These are phyloP conservation scores for Nyleta sp. DNA, from an alignment of 2,888 invertebrate genomes.

Conservation along the genomic window DNA sequence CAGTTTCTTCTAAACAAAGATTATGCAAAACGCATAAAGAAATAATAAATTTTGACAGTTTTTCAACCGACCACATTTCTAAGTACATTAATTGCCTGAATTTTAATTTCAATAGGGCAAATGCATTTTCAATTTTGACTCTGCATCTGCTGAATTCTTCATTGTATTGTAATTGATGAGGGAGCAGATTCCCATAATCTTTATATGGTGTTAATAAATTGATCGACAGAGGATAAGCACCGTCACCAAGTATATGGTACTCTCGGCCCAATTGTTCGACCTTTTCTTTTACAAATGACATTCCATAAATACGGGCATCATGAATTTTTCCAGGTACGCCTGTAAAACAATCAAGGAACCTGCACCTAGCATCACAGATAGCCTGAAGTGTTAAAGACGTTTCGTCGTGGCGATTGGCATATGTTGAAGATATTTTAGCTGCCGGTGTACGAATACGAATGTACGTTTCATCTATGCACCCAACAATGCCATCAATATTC, in stretches of 20 bases:
- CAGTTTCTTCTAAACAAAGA: background rate
- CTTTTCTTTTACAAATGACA: constrained; percentile 1
- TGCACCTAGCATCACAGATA: background rate
- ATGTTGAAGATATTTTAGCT: background rate
- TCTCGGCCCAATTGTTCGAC: background rate
- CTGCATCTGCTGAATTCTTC: background rate
- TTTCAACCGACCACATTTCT: background rate
- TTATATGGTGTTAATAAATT: background rate
- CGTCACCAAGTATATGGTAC: background rate
- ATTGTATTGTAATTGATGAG: background rate
- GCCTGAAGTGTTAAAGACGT: constrained; percentile 8
- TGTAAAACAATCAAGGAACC: no score
- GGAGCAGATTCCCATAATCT: no score
- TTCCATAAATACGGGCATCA: no score
- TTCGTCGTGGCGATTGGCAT: constrained; percentile 9
- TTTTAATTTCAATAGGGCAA: background rate
- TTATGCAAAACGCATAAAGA: constrained; percentile 2
- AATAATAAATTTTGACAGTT: background rate
- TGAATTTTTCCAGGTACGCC: no score
- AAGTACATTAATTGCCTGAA: background rate
- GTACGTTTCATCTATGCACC: background rate
- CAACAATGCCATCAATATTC: constrained; percentile 12
- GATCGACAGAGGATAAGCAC: background rate
- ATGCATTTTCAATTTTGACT: background rate
- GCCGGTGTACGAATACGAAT: background rate